Evolutionary conservation across 2,797 vertebrate species (phyloP), one percentile per base, ranked within the genome.

Genomic region (Percopsis omiscomaycus): DNA sequence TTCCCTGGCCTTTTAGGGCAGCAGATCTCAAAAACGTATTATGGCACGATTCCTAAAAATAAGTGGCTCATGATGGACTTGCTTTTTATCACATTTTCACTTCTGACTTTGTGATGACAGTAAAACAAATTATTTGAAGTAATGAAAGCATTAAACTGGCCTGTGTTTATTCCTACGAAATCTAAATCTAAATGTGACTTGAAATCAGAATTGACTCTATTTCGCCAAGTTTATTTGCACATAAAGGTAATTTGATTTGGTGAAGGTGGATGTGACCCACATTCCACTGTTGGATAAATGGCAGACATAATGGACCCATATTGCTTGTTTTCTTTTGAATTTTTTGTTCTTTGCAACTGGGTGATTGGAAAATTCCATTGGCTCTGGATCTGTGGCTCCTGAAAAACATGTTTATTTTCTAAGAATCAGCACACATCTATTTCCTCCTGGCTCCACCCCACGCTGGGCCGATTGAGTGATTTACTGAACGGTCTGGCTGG

Each of bases 321-420:
- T 71, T 57, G 14, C 28, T 13, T 15, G n/a, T 73, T 55, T 77
- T 81, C n/a, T 71, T 73, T 57, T 52, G 63, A 22, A 22, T 1
- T 32, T 37, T 37, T 37, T 37, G 5, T 37, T 5, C 32, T 37
- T 37, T 37, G 32, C 32, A 5, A 37, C 55, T 37, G 59, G 51
- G 59, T 76, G 68, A 16, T 22, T 80, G 83, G 89, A 87, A 89
- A 81, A 82, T 86, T 86, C 82, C 80, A 53, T 16, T 44, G 52
- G 28, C 49, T 71, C 66, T 61, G 52, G 0, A 57, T 73, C 54
- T 64, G 79, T 71, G 61, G 77, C 81, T 85, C 81, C 85, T 86
- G 80, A 85, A 89, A 88, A 91, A 87, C 85, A 88, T 84, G 84
- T 89, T 90, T 86, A 64, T 88, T 85, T 85, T 83, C 68, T 75